Base-by-base conservation (phyloP, 2,797 vertebrate species). In the Vespertilio murinus region DNA sequence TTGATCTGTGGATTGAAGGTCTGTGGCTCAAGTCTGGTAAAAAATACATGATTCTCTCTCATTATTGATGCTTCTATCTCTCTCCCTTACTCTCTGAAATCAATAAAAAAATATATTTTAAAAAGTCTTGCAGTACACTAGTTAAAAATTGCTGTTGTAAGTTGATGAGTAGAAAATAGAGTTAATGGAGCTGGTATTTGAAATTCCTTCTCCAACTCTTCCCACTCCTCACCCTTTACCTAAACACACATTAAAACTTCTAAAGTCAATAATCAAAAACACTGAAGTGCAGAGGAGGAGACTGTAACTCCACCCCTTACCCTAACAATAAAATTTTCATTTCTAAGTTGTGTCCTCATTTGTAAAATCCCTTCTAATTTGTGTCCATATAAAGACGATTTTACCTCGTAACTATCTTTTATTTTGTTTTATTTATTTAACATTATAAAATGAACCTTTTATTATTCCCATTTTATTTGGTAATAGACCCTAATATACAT, bases 361-460 rank as follows among this genome's bases (percentile, higher is more conserved):
- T 94, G 35, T 91, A 8, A 80, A 91, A 56, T 83, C 4, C 28
- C 87, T 96, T 89, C 61, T 52, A 71, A 33, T 25, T 75, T 92
- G 28, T 90, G n/a, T 85, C 25, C 52, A 79, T 30, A 56, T 73
- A 86, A 94, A 96, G 67, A 89, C 3, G 90, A 56, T 38, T 88
- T 94, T 86, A 45, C 45, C 64, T 73, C 74, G 10, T 56, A 88
- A 35, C 10, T 87, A 79, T 65, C 78, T 88, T 91, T 13, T 35
- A 95, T 73, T 94, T 90, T 89, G 56, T 30, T 94, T 70, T 77
- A 90, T 94, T 70, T 77, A 90, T 84, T 93, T 75, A 74, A 59
- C 25, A 75, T 90, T 93, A 73, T 73, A 61, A 89, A 91, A 22
- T 78, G 52, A 95, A 87, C 5, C 2, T 78, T 88, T 89, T 61